phyloP scores from a whole-genome alignment of 1,140 invertebrate species.

The Drosophila takahashii region DNA sequence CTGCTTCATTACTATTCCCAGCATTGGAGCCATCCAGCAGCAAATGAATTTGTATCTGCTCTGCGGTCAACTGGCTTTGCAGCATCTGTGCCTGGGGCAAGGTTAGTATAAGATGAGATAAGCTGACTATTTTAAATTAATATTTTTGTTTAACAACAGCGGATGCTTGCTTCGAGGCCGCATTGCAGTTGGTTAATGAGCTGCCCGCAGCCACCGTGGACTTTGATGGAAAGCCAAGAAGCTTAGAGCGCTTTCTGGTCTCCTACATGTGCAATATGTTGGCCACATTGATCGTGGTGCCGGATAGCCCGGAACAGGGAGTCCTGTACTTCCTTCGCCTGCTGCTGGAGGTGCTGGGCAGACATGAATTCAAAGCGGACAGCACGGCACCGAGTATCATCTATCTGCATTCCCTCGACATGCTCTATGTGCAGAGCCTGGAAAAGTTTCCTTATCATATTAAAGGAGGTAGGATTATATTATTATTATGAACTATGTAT shows the following conservation, averaged over 20 bases:
- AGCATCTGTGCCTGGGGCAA: slow-evolving; percentile 96
- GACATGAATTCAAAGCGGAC: slow-evolving; percentile 88
- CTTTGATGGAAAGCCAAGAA: slow-evolving; percentile 90
- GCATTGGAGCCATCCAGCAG: slow-evolving; percentile 90
- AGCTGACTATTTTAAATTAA: slow-evolving; percentile 2
- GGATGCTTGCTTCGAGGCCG: slow-evolving; percentile 96
- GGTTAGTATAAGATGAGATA: slow-evolving; percentile 11
- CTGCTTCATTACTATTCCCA: slow-evolving; percentile 97
- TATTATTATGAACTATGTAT: no score
- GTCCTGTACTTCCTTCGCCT: slow-evolving; percentile 91
- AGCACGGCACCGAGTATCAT: slow-evolving; percentile 87
- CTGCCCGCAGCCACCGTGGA: slow-evolving; percentile 91
- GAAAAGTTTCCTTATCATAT: slow-evolving; percentile 80
- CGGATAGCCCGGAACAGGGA: slow-evolving; percentile 94
- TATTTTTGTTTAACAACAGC: slow-evolving; percentile 86
- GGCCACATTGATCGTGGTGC: slow-evolving; percentile 93
- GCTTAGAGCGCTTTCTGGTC: slow-evolving; percentile 90
- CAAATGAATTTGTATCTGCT: slow-evolving; percentile 94
- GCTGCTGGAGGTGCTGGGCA: slow-evolving; percentile 90
- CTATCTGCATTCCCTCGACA: slow-evolving; percentile 86
- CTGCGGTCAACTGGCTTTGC: slow-evolving; percentile 94
- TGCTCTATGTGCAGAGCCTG: slow-evolving; percentile 76
- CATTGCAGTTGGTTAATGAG: slow-evolving; percentile 92
- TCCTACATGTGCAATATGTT: slow-evolving; percentile 92
- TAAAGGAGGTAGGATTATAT: slow-evolving; percentile 54